phyloP scores from a whole-genome alignment of 2,888 invertebrate genomes.

The Stenurella melanura region DNA sequence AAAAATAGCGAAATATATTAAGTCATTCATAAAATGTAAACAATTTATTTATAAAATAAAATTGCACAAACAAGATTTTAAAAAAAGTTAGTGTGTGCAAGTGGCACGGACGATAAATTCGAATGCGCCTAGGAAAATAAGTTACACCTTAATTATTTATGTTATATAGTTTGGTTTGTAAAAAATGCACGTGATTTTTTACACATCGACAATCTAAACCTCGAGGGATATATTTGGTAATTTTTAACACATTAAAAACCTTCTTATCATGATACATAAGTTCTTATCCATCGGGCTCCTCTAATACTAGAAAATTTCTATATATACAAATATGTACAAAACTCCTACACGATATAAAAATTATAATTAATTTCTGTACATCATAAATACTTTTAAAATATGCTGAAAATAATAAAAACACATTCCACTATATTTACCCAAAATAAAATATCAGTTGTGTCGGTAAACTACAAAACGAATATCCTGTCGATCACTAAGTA shows the following conservation, averaged over 20 bases:
- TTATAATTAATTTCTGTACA: conserved; percentile 38
- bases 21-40: conserved; percentile 34
- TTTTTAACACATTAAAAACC: conserved; percentile 34
- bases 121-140: conserved; percentile 27
- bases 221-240: conserved; percentile 36
- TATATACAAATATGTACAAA: conserved; percentile 44
- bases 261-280: conserved; percentile 26
- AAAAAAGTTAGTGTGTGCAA: conserved; percentile 19
- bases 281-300: conserved; percentile 23
- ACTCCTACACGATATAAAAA: conserved; percentile 28
- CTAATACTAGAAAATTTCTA: conserved; percentile 34
- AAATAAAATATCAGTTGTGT: conserved; percentile 29
- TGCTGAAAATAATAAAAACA: conserved; percentile 31
- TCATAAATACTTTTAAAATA: conserved; percentile 35
- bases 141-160: conserved; percentile 19
- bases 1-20: conserved; percentile 29
- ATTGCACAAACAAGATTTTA: conserved; percentile 29
- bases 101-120: conserved; percentile 13
- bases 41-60: conserved; percentile 42
- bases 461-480: conserved; percentile 16
- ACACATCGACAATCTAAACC: conserved; percentile 31
- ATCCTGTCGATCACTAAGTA: conserved; percentile 19
- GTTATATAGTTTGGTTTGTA: conserved; percentile 29
- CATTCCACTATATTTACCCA: conserved; percentile 34
- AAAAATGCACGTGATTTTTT: conserved; percentile 33